Evolutionary conservation across 2,888 invertebrate genomes (phyloP).

Genomic region (Leucania comma): DNA sequence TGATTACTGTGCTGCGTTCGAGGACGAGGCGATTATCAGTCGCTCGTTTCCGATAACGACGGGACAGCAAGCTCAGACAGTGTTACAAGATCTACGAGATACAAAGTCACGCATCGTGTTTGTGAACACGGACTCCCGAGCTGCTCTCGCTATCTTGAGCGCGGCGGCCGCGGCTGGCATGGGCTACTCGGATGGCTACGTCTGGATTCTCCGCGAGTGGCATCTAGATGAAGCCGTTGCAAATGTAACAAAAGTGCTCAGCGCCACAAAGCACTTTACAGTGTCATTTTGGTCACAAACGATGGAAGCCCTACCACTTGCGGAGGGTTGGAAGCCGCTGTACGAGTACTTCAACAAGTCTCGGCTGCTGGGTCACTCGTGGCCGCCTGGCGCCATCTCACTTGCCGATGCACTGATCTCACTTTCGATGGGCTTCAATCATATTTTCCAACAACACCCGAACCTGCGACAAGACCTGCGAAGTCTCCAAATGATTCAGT

Average conservation of each 20-base stretch:
- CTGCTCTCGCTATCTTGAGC: conserved; percentile 93
- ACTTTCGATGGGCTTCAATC: conserved; percentile 34
- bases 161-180: conserved; percentile 82
- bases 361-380: background rate
- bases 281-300: conserved; percentile 66
- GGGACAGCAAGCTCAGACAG: background rate
- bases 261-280: conserved; percentile 50
- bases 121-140: conserved; percentile 93
- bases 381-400: conserved; percentile 37
- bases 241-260: too few species aligned
- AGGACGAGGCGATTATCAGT: background rate
- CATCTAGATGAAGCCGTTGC: conserved; percentile 19
- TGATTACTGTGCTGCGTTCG: conserved; percentile 18
- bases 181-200: conserved; percentile 79
- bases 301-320: conserved; percentile 3
- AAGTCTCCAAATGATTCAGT: conserved; percentile 33
- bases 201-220: conserved; percentile 79
- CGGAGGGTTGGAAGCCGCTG: background rate
- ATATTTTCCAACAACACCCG: conserved; percentile 37
- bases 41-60: conserved; percentile 8
- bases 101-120: conserved; percentile 94
- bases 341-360: background rate
- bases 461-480: conserved; percentile 43
- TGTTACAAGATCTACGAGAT: conserved; percentile 48
- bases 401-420: conserved; percentile 64